A percentile compares a stretch with the other conserved stretches of the same genome.
These are phyloP conservation scores for Bradypodion pumilum DNA, from an alignment of 2,797 vertebrate genomes.

Conservation along the genomic window DNA sequence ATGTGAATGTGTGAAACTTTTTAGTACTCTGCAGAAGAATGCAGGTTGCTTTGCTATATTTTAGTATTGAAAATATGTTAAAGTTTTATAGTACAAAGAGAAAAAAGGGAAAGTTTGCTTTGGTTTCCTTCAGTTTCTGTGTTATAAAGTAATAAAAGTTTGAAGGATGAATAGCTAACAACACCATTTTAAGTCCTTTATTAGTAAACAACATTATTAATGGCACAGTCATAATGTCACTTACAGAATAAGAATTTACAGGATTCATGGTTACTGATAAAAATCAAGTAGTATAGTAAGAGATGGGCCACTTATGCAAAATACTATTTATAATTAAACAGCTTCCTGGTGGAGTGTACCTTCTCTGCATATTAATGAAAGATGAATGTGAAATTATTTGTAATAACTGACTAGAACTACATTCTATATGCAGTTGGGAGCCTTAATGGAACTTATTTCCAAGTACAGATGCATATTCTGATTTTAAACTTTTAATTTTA, in stretches of 20 bases:
- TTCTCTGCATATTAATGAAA: neutral
- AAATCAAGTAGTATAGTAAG: neutral
- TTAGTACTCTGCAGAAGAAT: neutral
- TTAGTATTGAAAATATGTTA: neutral
- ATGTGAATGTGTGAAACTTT: neutral
- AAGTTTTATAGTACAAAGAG: neutral
- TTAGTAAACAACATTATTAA: neutral
- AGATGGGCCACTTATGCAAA: too few species aligned
- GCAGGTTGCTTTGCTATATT: neutral
- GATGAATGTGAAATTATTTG: neutral
- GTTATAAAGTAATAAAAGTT: too few species aligned
- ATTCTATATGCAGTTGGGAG: neutral
- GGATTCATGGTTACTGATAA: neutral
- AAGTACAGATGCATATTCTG: neutral
- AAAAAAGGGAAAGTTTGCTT: too few species aligned
- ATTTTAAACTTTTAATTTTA: slow-evolving; percentile 35
- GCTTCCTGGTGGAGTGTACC: too few species aligned
- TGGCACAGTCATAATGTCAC: neutral
- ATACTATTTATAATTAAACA: too few species aligned
- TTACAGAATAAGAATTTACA: neutral
- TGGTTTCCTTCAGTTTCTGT: too few species aligned
- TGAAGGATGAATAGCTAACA: neutral
- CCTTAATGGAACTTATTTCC: neutral
- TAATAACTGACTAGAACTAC: slow-evolving; percentile 27
- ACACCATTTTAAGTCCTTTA: neutral